Conservation (phyloP, 35 echinoderm and acorn worm species). For the Heliocidaris erythrogramma region DNA sequence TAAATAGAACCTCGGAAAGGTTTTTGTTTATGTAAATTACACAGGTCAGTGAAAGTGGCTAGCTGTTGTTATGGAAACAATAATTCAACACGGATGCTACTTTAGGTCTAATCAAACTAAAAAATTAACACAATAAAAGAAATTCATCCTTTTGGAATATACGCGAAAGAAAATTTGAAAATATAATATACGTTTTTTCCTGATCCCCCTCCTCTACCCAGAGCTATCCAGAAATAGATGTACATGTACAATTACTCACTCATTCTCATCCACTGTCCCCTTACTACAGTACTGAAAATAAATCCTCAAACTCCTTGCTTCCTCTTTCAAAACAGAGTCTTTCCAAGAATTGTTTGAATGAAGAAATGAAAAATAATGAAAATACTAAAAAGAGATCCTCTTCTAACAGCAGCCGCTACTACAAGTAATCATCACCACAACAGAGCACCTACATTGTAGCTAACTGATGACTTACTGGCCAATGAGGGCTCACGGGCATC, state of each 20-base stretch:
- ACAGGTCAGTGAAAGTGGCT: too few species aligned
- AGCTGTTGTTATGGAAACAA: background rate
- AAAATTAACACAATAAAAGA: background rate
- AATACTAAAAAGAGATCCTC: background rate
- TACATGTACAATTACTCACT: background rate
- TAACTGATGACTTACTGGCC: background rate
- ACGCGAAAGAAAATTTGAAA: too few species aligned
- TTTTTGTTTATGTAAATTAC: too few species aligned
- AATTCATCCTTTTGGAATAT: background rate
- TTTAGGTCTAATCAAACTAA: too few species aligned
- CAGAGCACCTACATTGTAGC: background rate
- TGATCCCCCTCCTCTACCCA: background rate
- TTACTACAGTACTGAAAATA: background rate
- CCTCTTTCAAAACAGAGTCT: background rate
- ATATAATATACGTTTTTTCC: background rate
- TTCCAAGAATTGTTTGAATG: too few species aligned
- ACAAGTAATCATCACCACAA: background rate
- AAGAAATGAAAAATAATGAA: too few species aligned
- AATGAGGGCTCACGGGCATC: background rate
- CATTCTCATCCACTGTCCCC: background rate
- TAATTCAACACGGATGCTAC: too few species aligned
- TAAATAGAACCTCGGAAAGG: too few species aligned
- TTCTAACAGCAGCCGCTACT: background rate
- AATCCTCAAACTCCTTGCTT: background rate
- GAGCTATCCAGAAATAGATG: background rate